These are phyloP conservation scores for Drosophila neutralis DNA, from an alignment of 2,888 invertebrate species.

Conservation along the genomic window DNA sequence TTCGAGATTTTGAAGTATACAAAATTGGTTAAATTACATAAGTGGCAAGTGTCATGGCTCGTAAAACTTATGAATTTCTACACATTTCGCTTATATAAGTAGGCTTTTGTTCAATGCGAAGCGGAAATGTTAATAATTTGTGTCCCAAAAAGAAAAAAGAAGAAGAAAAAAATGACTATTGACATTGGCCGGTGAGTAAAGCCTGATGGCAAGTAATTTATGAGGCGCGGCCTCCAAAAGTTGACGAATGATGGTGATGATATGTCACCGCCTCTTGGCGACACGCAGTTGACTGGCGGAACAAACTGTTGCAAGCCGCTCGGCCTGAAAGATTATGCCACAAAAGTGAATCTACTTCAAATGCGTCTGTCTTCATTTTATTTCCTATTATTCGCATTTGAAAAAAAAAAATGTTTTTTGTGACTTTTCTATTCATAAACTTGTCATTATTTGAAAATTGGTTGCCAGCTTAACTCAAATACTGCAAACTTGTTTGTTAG, in stretches of 20 bases:
- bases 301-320: constrained; percentile 20
- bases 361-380: constrained; percentile 17
- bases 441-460: constrained; percentile 20
- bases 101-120: constrained; percentile 42
- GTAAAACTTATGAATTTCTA: constrained; percentile 32
- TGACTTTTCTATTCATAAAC: constrained; percentile 25
- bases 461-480: constrained; percentile 18
- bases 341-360: constrained; percentile 36
- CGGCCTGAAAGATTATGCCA: constrained; percentile 19
- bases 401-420: constrained; percentile 29
- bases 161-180: constrained; percentile 13
- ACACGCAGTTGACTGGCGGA: constrained; percentile 38
- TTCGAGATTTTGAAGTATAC: constrained; percentile 11
- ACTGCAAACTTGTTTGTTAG: constrained; percentile 30
- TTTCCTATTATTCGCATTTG: constrained; percentile 28
- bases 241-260: constrained; percentile 9
- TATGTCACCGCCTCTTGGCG: constrained; percentile 37
- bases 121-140: constrained; percentile 63
- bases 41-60: constrained; percentile 58
- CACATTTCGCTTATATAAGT: constrained; percentile 38
- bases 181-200: constrained; percentile 48
- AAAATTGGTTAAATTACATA: constrained; percentile 55
- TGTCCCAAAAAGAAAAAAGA: constrained; percentile 14
- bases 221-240: constrained; percentile 25
- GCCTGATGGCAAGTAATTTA: constrained; percentile 40